Evolutionary conservation across 2,797 vertebrate species (phyloP).

Genomic region (Alosa sapidissima): DNA sequence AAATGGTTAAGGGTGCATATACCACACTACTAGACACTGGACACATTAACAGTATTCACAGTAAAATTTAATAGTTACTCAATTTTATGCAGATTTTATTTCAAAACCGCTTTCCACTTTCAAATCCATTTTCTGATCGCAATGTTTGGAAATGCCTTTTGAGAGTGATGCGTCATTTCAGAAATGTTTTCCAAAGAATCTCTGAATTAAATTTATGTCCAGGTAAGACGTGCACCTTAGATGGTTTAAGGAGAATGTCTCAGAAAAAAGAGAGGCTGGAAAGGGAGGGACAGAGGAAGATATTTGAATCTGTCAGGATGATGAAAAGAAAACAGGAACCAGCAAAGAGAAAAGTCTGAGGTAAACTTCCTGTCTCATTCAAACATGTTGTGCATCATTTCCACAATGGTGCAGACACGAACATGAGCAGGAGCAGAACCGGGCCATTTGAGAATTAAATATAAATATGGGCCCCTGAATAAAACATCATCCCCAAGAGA

Average conservation of each 20-base stretch:
- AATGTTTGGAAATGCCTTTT: neutral
- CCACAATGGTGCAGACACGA: neutral
- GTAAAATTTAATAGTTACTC: neutral
- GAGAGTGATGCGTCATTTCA: neutral
- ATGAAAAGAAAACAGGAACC: neutral
- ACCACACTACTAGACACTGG: neutral
- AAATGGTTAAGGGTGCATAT: neutral
- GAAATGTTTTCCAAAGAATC: neutral
- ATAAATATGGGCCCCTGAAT: neutral
- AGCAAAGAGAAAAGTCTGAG: neutral
- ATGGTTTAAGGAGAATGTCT: neutral
- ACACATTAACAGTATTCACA: neutral
- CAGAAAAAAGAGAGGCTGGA: neutral
- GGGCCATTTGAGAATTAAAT: neutral
- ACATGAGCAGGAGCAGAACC: neutral
- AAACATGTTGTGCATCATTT: neutral
- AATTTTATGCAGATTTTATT: neutral
- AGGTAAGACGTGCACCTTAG: neutral
- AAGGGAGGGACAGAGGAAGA: neutral
- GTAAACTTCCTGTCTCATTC: neutral
- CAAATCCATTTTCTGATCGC: neutral
- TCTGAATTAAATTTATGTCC: neutral
- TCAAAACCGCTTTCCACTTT: neutral
- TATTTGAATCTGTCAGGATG: neutral
- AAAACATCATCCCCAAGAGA: neutral